Percentiles rank a stretch among this genome's conserved stretches.
phyloP scores from a whole-genome alignment of 2,797 vertebrate species.

The Anomalospiza imberbis region DNA sequence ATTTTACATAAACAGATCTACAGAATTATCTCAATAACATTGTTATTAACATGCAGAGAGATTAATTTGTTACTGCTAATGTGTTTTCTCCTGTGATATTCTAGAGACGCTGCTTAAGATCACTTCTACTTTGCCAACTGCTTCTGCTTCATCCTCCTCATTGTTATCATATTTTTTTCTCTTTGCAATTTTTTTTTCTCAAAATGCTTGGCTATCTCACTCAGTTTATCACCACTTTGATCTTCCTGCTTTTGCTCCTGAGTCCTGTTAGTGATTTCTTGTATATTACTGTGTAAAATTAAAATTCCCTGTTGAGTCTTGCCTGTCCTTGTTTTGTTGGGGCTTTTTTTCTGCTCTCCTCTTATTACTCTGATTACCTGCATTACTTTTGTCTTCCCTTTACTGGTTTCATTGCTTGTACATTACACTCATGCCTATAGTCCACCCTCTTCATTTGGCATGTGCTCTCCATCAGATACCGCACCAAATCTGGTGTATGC shows the following conservation, averaged over 20 bases:
- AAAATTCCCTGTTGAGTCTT: not conserved
- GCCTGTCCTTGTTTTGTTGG: not conserved
- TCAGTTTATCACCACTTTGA: not conserved
- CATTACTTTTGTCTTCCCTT: not conserved
- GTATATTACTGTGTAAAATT: not conserved
- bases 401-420: not conserved
- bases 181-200: not conserved
- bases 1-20: not conserved
- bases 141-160: not conserved
- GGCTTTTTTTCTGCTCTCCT: not conserved
- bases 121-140: not conserved
- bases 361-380: not conserved
- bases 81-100: not conserved
- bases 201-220: not conserved
- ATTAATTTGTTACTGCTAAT: not conserved
- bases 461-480: not conserved
- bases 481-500: not conserved
- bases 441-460: not conserved
- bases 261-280: not conserved
- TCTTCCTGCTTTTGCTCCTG: not conserved
- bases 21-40: not conserved
- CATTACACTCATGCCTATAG: accelerated
- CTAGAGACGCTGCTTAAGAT: not conserved
- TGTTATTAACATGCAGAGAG: not conserved
- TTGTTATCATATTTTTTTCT: not conserved